phyloP scores from a whole-genome alignment of 1,140 invertebrate genomes.

The Trichonephila inaurata region DNA sequence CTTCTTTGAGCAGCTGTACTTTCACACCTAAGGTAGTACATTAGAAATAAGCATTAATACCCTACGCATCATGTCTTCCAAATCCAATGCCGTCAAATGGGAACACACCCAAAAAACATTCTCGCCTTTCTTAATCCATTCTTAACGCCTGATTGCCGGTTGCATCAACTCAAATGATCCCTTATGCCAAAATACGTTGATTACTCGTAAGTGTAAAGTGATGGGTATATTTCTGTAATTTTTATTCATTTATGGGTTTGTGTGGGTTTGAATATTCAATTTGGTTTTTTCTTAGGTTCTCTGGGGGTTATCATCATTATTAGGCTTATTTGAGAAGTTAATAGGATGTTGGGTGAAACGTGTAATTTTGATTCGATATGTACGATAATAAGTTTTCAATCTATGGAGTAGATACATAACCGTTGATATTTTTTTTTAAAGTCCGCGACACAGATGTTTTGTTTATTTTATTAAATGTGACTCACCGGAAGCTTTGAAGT shows the following conservation, averaged over 20 bases:
- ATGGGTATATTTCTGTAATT: slow-evolving; percentile 23
- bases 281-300: not conserved
- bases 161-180: not conserved
- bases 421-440: too few relatives aligned
- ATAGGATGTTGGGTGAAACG: not conserved
- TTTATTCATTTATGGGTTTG: slow-evolving; percentile 9
- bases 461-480: too few relatives aligned
- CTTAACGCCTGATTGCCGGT: not conserved
- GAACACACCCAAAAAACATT: slow-evolving; percentile 16
- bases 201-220: slow-evolving; percentile 8
- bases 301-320: not conserved
- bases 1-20: too few relatives aligned
- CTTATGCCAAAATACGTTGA: not conserved
- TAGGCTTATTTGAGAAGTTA: slow-evolving; percentile 11
- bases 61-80: not conserved
- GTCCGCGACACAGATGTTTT: too few relatives aligned
- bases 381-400: not conserved
- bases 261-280: slow-evolving; percentile 27
- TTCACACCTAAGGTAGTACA: too few relatives aligned
- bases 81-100: not conserved
- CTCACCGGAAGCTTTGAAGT: too few relatives aligned
- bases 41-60: not conserved
- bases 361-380: slow-evolving; percentile 1
- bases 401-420: not conserved
- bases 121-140: slow-evolving; percentile 1